Evolutionary conservation across 1,140 invertebrate species (phyloP).

Genomic region (Homarus americanus): DNA sequence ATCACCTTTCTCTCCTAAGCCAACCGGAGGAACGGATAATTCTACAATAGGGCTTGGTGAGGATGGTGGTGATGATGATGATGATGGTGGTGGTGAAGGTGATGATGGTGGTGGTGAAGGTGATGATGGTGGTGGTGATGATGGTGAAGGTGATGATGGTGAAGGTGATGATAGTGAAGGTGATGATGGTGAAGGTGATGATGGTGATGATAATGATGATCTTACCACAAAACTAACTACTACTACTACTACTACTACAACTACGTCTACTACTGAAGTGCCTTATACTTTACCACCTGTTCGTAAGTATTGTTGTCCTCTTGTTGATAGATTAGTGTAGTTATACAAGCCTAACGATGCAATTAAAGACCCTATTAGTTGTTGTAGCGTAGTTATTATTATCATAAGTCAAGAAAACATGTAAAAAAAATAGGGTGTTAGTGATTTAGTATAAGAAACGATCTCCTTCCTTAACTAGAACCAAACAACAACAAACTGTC

Average conservation of each 20-base stretch:
- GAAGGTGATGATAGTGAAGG: background rate
- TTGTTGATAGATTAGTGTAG: too few species aligned
- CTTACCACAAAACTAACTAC: background rate
- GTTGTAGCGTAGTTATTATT: too few species aligned
- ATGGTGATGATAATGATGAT: background rate
- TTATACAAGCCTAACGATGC: too few species aligned
- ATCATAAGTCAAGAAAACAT: too few species aligned
- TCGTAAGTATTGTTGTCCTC: too few species aligned
- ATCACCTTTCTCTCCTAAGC: background rate
- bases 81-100: too few species aligned
- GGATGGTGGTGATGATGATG: background rate
- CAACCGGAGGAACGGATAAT: background rate
- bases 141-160: background rate
- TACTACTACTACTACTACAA: conserved; percentile 5
- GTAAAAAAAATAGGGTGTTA: too few species aligned
- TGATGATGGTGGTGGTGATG: background rate
- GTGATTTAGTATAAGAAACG: too few species aligned
- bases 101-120: background rate
- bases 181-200: background rate
- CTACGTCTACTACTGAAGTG: background rate
- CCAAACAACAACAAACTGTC: too few species aligned
- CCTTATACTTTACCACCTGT: conserved; percentile 14
- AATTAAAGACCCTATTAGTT: too few species aligned
- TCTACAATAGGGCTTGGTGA: background rate
- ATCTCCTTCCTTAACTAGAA: too few species aligned